Evolutionary conservation across 1,140 invertebrate species (phyloP).

Genomic region (Drosophila eugracilis): DNA sequence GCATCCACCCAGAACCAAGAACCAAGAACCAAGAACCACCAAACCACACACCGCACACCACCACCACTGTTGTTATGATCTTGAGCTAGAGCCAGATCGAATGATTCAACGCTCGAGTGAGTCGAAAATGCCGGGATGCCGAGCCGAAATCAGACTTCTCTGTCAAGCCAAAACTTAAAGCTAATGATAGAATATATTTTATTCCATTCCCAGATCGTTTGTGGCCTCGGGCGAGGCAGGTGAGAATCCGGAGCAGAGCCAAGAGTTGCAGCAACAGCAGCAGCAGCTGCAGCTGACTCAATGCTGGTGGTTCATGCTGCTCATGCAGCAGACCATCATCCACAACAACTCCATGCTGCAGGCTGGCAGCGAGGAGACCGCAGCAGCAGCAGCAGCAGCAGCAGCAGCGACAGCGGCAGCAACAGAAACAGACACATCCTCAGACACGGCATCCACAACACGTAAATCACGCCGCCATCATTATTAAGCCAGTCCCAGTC

Average conservation of each 20-base stretch:
- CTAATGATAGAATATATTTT: conserved; percentile 10
- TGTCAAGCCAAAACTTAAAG: background rate
- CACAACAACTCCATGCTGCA: conserved; percentile 57
- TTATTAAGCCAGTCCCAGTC: conserved; percentile 28
- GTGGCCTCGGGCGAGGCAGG: conserved; percentile 70
- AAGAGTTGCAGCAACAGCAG: conserved; percentile 39
- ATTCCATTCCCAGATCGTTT: conserved; percentile 64
- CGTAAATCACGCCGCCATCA: conserved; percentile 49
- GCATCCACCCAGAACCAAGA: conserved; percentile 1
- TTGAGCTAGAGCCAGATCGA: conserved; percentile 58
- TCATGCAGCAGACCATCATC: conserved; percentile 80
- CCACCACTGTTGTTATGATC: conserved; percentile 32
- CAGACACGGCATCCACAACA: conserved; percentile 12
- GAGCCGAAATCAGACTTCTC: conserved; percentile 21
- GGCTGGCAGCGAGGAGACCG: conserved; percentile 7
- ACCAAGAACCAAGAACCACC: conserved; percentile 38
- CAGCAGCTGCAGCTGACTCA: conserved; percentile 69
- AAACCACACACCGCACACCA: conserved; percentile 43
- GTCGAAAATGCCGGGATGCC: conserved; percentile 73
- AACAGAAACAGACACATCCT: conserved; percentile 11
- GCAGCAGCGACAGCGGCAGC: conserved; percentile 10
- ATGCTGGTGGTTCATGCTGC: conserved; percentile 81
- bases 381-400: conserved; percentile 12
- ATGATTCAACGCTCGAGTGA: conserved; percentile 83
- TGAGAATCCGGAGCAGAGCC: conserved; percentile 26